Evolutionary conservation across 35 echinoderm and acorn worm species (phyloP).

Genomic region (Amphiura filiformis): DNA sequence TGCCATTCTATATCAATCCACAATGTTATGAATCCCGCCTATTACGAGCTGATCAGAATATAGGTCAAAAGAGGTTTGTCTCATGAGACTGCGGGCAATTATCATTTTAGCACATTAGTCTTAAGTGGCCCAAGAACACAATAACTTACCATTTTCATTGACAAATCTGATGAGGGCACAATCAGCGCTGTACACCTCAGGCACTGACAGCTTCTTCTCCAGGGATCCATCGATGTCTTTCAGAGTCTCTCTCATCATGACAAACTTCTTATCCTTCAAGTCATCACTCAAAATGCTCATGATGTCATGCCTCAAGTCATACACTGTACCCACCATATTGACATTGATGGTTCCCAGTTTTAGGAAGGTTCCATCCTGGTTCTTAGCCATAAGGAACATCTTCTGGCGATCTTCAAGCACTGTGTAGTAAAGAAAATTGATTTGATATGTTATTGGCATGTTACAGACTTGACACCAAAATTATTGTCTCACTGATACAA

Average conservation of each 20-base stretch:
- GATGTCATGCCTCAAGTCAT: constrained; percentile 68
- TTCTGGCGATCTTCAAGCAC: constrained; percentile 54
- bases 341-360: constrained; percentile 64
- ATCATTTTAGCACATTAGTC: no score
- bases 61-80: no score
- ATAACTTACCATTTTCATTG: background rate
- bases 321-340: constrained; percentile 76
- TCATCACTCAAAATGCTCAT: constrained; percentile 37
- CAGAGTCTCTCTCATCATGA: constrained; percentile 78
- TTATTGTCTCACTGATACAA: no score
- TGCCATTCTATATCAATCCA: no score
- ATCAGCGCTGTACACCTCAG: constrained; percentile 26
- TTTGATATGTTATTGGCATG: background rate
- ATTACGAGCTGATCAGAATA: no score
- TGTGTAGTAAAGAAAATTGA: background rate
- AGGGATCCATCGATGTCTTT: constrained; percentile 57
- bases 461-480: background rate
- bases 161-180: constrained; percentile 74
- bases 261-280: constrained; percentile 66
- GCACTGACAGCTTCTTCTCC: constrained; percentile 76
- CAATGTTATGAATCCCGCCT: no score
- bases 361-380: constrained; percentile 75
- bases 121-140: no score
- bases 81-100: no score
- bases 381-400: constrained; percentile 84